Evolutionary conservation across 2,113 vertebrate genomes (phyloP).

Genomic region (Aptenodytes patagonicus): DNA sequence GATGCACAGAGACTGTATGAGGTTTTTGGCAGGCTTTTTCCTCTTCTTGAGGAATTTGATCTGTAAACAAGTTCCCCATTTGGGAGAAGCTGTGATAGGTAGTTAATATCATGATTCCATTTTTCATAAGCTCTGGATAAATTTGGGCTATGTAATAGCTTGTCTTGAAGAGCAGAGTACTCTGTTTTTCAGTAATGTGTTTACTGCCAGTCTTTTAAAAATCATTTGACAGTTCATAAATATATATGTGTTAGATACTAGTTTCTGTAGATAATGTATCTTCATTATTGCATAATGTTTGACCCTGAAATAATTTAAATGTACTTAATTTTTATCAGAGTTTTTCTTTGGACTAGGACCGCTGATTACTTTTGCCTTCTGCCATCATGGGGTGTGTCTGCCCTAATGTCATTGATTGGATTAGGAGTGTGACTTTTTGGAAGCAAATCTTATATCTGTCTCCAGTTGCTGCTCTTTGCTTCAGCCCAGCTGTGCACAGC

Average conservation of each 20-base stretch:
- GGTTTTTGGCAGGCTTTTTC: background rate
- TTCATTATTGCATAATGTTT: background rate
- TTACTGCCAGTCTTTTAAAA: background rate
- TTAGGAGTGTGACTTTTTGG: background rate
- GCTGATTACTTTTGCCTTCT: background rate
- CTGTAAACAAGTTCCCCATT: background rate
- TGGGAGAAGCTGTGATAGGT: background rate
- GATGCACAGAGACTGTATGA: background rate
- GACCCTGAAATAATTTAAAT: background rate
- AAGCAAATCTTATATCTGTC: background rate
- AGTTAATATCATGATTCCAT: background rate
- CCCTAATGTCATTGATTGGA: background rate
- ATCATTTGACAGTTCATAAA: background rate
- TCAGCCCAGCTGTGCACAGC: background rate
- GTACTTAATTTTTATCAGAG: background rate
- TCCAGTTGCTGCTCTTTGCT: background rate
- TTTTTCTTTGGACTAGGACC: background rate
- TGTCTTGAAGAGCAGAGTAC: background rate
- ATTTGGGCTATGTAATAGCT: background rate
- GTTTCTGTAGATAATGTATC: background rate
- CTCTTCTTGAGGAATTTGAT: background rate
- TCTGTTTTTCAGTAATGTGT: background rate
- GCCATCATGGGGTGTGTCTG: fast-evolving
- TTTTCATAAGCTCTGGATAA: background rate
- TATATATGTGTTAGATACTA: background rate